These are phyloP conservation scores for Pyrocoelia pectoralis DNA, from an alignment of 2,888 invertebrate species.

Conservation along the genomic window DNA sequence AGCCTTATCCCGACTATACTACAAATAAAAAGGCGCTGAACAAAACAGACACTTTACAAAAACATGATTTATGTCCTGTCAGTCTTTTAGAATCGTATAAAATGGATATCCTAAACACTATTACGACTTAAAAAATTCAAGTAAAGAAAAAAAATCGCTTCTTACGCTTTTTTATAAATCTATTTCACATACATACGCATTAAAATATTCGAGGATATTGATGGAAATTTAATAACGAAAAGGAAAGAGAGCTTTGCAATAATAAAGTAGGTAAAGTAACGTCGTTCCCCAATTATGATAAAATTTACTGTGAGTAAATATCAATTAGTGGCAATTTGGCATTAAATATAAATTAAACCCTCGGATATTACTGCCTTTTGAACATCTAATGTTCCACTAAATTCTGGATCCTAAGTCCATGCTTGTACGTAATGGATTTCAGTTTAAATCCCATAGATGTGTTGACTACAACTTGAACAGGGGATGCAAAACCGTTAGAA, in stretches of 20 bases:
- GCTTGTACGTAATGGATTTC: background rate
- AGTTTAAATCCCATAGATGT: slow-evolving; percentile 2
- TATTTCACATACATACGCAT: too few relatives aligned
- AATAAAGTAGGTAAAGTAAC: too few relatives aligned
- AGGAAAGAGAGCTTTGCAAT: too few relatives aligned
- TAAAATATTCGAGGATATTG: too few relatives aligned
- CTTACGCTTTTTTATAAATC: too few relatives aligned
- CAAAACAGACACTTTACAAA: slow-evolving; percentile 20
- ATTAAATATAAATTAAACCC: slow-evolving; percentile 4
- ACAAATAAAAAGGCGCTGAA: slow-evolving; percentile 11
- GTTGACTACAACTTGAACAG: background rate
- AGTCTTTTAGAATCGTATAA: slow-evolving; percentile 16
- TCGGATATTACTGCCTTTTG: background rate
- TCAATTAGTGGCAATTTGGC: background rate
- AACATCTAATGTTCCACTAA: background rate
- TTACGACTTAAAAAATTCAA: background rate
- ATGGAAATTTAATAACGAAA: too few relatives aligned
- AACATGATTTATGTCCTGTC: slow-evolving; percentile 24
- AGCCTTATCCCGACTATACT: background rate
- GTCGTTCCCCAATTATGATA: background rate
- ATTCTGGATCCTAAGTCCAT: background rate
- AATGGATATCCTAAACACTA: slow-evolving; percentile 8
- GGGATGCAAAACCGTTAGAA: background rate
- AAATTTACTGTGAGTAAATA: background rate
- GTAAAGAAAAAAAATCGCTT: too few relatives aligned